Conservation (phyloP, 2,797 vertebrate species). For the Protonibea diacanthus region DNA sequence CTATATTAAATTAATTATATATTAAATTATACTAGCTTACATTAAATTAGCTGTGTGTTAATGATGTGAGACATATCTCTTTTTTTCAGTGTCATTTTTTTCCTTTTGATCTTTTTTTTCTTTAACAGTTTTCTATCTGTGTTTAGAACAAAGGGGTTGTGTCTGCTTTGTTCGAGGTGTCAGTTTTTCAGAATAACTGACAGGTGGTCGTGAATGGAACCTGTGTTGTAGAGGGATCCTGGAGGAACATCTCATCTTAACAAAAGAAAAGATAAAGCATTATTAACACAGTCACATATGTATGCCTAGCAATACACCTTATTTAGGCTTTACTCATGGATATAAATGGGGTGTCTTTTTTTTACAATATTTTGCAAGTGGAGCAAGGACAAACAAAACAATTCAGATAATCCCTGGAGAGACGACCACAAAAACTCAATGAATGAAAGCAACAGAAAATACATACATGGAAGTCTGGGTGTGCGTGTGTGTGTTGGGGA, state of each 20-base stretch:
- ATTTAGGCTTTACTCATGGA: not conserved
- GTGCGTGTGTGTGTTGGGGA: not conserved
- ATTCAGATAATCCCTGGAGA: not conserved
- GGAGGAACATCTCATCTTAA: not conserved
- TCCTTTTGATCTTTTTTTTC: not conserved
- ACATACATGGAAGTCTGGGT: not conserved
- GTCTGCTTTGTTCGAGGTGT: not conserved
- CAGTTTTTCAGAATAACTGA: not conserved
- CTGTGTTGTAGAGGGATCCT: not conserved
- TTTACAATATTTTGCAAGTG: not conserved
- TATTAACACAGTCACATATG: not conserved
- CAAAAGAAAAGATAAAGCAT: not conserved
- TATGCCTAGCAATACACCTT: not conserved
- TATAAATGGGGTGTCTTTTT: not conserved
- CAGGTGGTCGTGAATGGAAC: not conserved
- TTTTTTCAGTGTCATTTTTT: not conserved
- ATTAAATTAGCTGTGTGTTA: too few relatives aligned
- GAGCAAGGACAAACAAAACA: not conserved
- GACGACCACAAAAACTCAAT: constrained; percentile 1
- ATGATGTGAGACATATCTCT: not conserved
- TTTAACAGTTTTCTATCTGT: not conserved
- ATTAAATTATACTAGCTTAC: too few relatives aligned
- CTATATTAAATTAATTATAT: too few relatives aligned
- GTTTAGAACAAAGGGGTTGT: not conserved
- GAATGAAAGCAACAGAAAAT: not conserved